Evolutionary conservation across 2,888 invertebrate genomes (phyloP).

Genomic region (Tachina grossa): DNA sequence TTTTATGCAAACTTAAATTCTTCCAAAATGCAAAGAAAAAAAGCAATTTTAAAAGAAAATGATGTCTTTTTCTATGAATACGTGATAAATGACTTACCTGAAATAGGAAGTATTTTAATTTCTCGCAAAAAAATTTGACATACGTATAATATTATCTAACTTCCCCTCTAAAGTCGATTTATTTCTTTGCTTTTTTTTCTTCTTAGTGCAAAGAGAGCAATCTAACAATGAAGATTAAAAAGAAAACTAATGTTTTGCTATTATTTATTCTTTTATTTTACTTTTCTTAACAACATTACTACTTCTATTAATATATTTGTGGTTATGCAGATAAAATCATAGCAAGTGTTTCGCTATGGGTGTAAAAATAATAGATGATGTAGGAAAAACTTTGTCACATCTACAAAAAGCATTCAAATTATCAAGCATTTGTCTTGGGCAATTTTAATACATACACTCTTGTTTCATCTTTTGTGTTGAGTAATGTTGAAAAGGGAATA

Average conservation of each 20-base stretch:
- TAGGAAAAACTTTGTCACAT: constrained; percentile 57
- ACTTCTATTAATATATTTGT: neutral
- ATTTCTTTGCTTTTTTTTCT: neutral
- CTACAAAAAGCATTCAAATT: constrained; percentile 61
- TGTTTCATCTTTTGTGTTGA: constrained; percentile 9
- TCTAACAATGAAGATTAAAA: constrained; percentile 40
- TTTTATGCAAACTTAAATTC: no score
- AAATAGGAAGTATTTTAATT: constrained; percentile 59
- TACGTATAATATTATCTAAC: constrained; percentile 44
- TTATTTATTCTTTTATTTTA: neutral
- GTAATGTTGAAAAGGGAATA: neutral
- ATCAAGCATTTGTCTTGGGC: constrained; percentile 60
- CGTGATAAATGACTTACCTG: constrained; percentile 57
- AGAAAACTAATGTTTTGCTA: constrained; percentile 39
- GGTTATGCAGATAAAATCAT: constrained; percentile 3
- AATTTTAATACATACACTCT: constrained; percentile 32
- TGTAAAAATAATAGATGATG: constrained; percentile 30
- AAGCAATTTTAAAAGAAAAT: neutral
- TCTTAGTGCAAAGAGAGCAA: neutral
- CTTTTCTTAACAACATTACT: constrained; percentile 7
- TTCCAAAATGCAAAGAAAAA: neutral
- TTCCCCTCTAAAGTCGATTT: neutral
- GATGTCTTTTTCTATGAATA: neutral
- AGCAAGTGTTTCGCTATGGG: neutral
- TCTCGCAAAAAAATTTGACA: constrained; percentile 15